Conservation (phyloP, 2,113 vertebrate genomes). For the Todiramphus saurophagus region DNA sequence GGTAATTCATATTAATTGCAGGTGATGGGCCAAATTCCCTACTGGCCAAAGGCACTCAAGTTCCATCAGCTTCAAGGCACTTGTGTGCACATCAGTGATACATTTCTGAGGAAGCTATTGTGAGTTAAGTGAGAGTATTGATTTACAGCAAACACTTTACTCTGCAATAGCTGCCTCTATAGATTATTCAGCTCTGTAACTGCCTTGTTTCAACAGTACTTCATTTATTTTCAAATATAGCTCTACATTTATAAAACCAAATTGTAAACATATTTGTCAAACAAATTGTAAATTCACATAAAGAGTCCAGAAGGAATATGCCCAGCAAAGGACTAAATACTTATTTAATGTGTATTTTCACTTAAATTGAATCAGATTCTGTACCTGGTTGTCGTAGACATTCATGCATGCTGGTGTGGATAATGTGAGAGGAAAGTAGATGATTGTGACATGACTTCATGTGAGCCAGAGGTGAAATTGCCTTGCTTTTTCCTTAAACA, state of each 20-base stretch:
- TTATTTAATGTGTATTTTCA: background rate
- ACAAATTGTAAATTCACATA: background rate
- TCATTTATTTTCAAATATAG: background rate
- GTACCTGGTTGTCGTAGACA: background rate
- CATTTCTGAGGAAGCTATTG: background rate
- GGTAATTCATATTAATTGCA: background rate
- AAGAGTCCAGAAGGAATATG: background rate
- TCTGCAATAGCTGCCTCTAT: background rate
- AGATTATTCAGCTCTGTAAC: background rate
- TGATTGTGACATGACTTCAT: background rate
- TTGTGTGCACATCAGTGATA: background rate
- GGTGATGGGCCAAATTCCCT: background rate
- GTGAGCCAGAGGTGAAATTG: background rate
- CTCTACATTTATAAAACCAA: background rate
- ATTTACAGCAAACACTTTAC: background rate
- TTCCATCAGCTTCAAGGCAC: background rate
- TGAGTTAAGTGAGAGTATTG: background rate
- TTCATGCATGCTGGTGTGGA: background rate
- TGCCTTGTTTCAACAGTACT: background rate
- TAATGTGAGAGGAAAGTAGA: background rate
- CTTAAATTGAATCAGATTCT: background rate
- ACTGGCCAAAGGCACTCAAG: background rate
- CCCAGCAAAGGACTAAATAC: background rate
- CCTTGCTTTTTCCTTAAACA: background rate
- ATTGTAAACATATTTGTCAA: background rate